Evolutionary conservation across 2,797 vertebrate species (phyloP), one percentile per base, ranked within the genome.

Genomic region (Tiaroga cobitis): DNA sequence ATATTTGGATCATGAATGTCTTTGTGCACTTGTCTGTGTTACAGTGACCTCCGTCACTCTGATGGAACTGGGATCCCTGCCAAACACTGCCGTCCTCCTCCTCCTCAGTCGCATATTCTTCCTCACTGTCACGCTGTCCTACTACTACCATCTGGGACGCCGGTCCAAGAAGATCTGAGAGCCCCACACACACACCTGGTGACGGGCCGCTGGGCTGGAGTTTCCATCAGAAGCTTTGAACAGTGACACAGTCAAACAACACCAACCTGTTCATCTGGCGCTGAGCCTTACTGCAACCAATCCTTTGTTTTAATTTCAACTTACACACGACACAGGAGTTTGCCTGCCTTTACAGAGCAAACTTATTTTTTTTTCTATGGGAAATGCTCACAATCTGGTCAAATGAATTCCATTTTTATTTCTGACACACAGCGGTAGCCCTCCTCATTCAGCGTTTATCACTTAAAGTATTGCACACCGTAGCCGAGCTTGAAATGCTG

Each of bases 121-220:
- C 90, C 90, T 97, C 80, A 90, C 89, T 68, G 92, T 98, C 95
- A 97, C 97, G 83, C 26, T 97, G 91, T 95, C 96, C 88, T 99
- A 97, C 93, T 99, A 99, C 91, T 97, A 98, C 92, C 97, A 98
- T 94, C 95, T 99, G 41, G 98, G 98, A 89, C 97, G 97, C 70
- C 96, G 96, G 89, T 90, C 95, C 82, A 98, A 97, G 94, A 99
- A 99, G 94, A 93, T 97, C 91, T 98, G 96, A 96, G 87, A 90
- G 88, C 8, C 68, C 59, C 18, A 0, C 46, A 32, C 34, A 68
- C 32, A 56, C 49, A 80, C 32, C 29, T n/a, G 70, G 56, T 15
- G 59, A 24, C 1, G 6, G 41, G 16, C 32, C 13, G n/a, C 46
- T 19, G 24, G 49, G 24, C 32, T 59, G 49, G 39, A 70, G 75